Evolutionary conservation across 2,113 vertebrate species (phyloP), one percentile per base, ranked within the genome.

Genomic region (Stigmatopora argus): DNA sequence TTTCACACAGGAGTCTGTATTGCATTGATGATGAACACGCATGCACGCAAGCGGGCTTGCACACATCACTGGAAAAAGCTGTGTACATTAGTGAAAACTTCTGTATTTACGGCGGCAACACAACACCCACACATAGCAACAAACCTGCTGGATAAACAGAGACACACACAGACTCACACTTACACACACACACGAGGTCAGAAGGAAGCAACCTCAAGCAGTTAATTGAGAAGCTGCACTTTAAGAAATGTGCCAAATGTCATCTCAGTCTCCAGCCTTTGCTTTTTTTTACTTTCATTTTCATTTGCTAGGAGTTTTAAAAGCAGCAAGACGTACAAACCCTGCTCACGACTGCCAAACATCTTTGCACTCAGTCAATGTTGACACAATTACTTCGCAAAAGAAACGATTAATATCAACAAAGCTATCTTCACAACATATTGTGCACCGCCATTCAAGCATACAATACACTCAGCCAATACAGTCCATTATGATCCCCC

Each of bases 1-100:
- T 56, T 67, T 75, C 79, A 79, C 78, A 89, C 86, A 86, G 83
- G 81, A 86, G 86, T 85, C 83, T 83, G 82, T 77, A 69, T 74
- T 67, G 68, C 70, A 64, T 69, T 70, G 67, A 67, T 69, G 72
- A 60, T 69, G 64, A 66, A 55, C 66, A 10, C 71, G 65, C 63
- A 63, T 45, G 63, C 65, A 70, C 65, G 49, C 69, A 67, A 71
- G 3, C 60, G 26, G 47, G 62, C 58, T 44, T 53, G 17, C 66
- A 68, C 77, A 49, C 61, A 51, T 70, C 72, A 45, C 64, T 31
- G 12, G 23, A 34, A 64, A 61, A 41, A 38, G 18, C 59, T 55
- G 46, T 21, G 58, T 64, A 71, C 61, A 60, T 56, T 52, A 65
- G 73, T 56, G 15, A 56, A 15, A 56, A 56, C 53, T 41, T 7